Evolutionary conservation across 1,140 invertebrate species (phyloP).

Genomic region (Latrodectus geometricus): DNA sequence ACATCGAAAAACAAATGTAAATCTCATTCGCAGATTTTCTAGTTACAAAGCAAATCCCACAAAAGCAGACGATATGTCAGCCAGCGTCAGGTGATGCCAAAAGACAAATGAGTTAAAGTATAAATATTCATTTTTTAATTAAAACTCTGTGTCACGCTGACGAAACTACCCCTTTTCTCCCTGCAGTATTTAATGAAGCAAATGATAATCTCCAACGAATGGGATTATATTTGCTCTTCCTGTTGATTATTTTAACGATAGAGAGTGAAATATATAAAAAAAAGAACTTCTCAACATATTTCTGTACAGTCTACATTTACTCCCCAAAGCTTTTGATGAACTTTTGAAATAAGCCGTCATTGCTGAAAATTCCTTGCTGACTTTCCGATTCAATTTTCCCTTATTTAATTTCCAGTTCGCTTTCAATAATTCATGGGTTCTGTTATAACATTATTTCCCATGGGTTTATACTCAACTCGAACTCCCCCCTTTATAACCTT

Average conservation of each 20-base stretch:
- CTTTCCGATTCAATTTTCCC: slow-evolving; percentile 36
- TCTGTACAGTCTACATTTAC: neutral
- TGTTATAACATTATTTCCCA: slow-evolving; percentile 39
- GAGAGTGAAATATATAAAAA: neutral
- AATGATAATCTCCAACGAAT: slow-evolving; percentile 47
- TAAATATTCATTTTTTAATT: slow-evolving; percentile 60
- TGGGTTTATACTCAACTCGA: neutral
- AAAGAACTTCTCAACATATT: neutral
- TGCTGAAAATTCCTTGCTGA: neutral
- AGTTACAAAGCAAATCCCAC: too few species aligned
- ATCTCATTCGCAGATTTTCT: too few species aligned
- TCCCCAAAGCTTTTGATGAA: slow-evolving; percentile 35
- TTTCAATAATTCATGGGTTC: slow-evolving; percentile 50
- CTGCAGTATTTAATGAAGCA: slow-evolving; percentile 52
- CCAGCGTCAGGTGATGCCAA: slow-evolving; percentile 13
- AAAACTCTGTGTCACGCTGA: neutral
- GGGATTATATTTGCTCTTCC: slow-evolving; percentile 56
- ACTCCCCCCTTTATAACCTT: slow-evolving; percentile 6
- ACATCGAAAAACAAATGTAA: too few species aligned
- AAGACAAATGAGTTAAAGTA: slow-evolving; percentile 22
- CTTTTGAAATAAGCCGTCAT: slow-evolving; percentile 21
- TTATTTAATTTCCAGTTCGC: slow-evolving; percentile 48
- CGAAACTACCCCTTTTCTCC: neutral
- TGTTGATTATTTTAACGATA: slow-evolving; percentile 42
- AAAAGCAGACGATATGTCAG: too few species aligned